Conservation (phyloP, 2,888 invertebrate species). For the Trilocha varians region DNA sequence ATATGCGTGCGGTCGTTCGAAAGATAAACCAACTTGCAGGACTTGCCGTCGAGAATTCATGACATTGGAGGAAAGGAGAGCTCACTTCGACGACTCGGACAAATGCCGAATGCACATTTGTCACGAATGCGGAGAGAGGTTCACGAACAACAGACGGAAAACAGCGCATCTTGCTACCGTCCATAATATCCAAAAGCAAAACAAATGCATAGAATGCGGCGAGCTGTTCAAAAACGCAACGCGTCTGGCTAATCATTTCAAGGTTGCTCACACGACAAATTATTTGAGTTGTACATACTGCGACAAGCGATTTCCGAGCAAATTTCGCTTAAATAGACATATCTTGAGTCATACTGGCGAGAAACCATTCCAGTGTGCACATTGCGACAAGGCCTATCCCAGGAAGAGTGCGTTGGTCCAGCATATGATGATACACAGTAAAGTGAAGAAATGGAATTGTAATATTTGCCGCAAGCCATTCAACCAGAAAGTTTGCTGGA, state of each 20-base stretch:
- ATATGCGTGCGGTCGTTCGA: slow-evolving; percentile 17
- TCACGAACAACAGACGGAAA: slow-evolving; percentile 29
- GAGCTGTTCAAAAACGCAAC: slow-evolving; percentile 29
- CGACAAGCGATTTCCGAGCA: slow-evolving; percentile 49
- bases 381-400: slow-evolving; percentile 52
- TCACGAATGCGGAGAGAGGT: slow-evolving; percentile 35
- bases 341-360: slow-evolving; percentile 58
- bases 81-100: slow-evolving; percentile 22
- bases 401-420: slow-evolving; percentile 43
- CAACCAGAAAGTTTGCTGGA: slow-evolving; percentile 40
- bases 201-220: slow-evolving; percentile 38
- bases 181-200: slow-evolving; percentile 29
- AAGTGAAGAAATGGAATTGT: slow-evolving; percentile 42
- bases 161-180: slow-evolving; percentile 27
- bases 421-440: slow-evolving; percentile 56
- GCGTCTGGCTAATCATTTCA: slow-evolving; percentile 35
- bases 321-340: slow-evolving; percentile 55
- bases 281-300: slow-evolving; percentile 36
- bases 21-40: slow-evolving; percentile 19
- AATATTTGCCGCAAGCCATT: slow-evolving; percentile 39
- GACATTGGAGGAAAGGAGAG: slow-evolving; percentile 30
- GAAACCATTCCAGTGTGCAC: slow-evolving; percentile 54
- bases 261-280: slow-evolving; percentile 35
- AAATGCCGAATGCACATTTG: slow-evolving; percentile 41
- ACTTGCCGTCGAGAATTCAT: slow-evolving; percentile 35